These are phyloP conservation scores for Clanis bilineata DNA, from an alignment of 2,888 invertebrate genomes.

Conservation along the genomic window DNA sequence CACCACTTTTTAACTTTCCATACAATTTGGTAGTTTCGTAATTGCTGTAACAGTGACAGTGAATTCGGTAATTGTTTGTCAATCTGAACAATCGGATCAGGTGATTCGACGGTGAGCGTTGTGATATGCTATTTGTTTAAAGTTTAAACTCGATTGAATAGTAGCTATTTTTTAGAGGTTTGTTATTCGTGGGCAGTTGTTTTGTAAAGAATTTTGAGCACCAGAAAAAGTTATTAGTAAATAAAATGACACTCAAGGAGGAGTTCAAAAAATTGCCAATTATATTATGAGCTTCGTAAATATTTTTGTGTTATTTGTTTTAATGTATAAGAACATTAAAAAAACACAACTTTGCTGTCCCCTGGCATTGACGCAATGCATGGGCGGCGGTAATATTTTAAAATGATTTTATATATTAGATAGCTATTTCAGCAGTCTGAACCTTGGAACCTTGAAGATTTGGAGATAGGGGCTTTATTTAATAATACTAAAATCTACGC, in stretches of 20 bases:
- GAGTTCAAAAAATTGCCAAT: no score
- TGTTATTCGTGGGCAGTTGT: background rate
- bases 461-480: no score
- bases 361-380: no score
- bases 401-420: no score
- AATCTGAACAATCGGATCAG: background rate
- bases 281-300: no score
- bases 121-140: background rate
- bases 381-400: no score
- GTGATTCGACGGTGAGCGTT: background rate
- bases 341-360: no score
- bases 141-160: background rate
- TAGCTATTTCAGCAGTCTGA: no score
- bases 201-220: background rate
- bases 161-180: background rate
- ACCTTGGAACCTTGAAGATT: no score
- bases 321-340: no score
- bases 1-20: slow-evolving; percentile 51
- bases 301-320: no score
- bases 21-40: slow-evolving; percentile 42
- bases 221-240: background rate
- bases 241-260: background rate
- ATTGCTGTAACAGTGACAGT: slow-evolving; percentile 45
- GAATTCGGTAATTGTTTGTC: slow-evolving; percentile 27
- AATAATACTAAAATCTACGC: no score